These are phyloP conservation scores for Hyperoplus immaculatus DNA, from an alignment of 2,797 vertebrate genomes.

Conservation along the genomic window DNA sequence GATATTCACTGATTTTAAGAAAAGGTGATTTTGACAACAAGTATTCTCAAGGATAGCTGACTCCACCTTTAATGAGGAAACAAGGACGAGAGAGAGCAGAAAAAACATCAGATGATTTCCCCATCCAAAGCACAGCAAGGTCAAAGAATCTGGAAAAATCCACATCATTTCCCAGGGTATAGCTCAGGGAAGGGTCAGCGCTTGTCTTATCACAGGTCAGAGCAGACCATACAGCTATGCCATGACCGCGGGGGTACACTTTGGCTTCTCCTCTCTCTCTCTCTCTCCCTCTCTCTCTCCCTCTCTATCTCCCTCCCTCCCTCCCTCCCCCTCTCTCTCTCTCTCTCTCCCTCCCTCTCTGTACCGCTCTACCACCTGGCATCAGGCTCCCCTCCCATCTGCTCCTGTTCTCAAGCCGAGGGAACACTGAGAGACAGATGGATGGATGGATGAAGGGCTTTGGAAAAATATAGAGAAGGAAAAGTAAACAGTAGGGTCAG, in stretches of 20 bases:
- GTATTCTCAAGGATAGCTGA: too few relatives aligned
- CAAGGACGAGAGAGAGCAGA: slow-evolving; percentile 5
- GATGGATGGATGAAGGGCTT: slow-evolving; percentile 47
- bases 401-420: slow-evolving; percentile 73
- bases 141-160: slow-evolving; percentile 60
- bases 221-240: slow-evolving; percentile 46
- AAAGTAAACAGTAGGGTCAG: slow-evolving; percentile 69
- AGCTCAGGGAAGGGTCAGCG: slow-evolving; percentile 61
- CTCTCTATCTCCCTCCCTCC: not conserved
- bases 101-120: slow-evolving; percentile 55
- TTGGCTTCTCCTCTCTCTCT: slow-evolving; percentile 18
- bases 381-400: slow-evolving; percentile 74
- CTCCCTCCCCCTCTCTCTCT: not conserved
- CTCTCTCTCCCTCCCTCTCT: slow-evolving; percentile 38
- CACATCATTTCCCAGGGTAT: slow-evolving; percentile 29
- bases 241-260: slow-evolving; percentile 44
- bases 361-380: slow-evolving; percentile 66
- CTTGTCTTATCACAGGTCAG: slow-evolving; percentile 76
- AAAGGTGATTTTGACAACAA: too few relatives aligned
- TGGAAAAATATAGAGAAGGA: slow-evolving; percentile 59
- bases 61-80: not conserved
- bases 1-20: too few relatives aligned
- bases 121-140: slow-evolving; percentile 28
- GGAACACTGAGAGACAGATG: slow-evolving; percentile 62
- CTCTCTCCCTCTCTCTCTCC: not conserved